Evolutionary conservation across 2,113 vertebrate genomes (phyloP).

Genomic region (Aix galericulata): DNA sequence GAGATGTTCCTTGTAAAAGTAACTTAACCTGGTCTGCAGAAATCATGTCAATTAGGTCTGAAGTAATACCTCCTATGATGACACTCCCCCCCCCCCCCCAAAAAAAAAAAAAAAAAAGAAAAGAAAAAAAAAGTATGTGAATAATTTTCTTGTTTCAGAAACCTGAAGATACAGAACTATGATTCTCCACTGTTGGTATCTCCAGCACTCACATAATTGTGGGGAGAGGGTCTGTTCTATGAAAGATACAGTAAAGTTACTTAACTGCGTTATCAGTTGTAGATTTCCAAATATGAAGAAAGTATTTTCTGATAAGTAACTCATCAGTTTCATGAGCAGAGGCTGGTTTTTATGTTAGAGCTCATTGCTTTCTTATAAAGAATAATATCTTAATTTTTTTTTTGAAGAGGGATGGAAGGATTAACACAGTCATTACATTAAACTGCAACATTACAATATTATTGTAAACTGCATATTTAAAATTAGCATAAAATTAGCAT

Average conservation of each 20-base stretch:
- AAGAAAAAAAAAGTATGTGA: neutral
- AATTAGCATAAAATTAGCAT: neutral
- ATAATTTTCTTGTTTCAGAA: slow-evolving; percentile 42
- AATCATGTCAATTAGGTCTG: neutral
- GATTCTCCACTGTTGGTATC: neutral
- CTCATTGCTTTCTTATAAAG: neutral
- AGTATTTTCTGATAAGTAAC: neutral
- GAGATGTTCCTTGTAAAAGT: neutral
- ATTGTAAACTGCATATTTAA: neutral
- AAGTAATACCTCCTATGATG: neutral
- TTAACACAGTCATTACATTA: neutral
- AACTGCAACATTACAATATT: neutral
- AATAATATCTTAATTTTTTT: neutral
- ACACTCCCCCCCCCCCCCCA: neutral
- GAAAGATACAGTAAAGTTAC: neutral
- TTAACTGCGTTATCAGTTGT: neutral
- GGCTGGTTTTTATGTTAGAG: neutral
- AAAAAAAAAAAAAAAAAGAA: neutral
- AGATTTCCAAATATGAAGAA: neutral
- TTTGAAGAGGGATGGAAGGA: neutral
- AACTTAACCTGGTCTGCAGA: neutral
- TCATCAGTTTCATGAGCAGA: neutral
- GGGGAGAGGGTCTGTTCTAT: neutral
- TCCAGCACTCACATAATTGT: neutral
- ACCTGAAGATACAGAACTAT: neutral